phyloP scores from a whole-genome alignment of 2,888 invertebrate genomes.

The Amiota communis region DNA sequence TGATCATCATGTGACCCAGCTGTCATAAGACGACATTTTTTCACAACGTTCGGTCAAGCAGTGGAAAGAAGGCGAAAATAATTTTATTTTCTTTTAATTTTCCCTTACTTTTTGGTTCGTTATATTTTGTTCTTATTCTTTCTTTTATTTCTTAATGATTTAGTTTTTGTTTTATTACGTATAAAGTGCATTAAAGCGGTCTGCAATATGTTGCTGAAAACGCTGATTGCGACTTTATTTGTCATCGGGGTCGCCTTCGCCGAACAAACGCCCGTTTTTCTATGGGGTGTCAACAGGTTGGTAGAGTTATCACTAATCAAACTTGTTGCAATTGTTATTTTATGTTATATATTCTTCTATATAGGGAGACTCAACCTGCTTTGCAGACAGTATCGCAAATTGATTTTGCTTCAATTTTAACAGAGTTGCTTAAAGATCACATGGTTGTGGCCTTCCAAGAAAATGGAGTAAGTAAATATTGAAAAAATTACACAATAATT shows the following conservation, averaged over 20 bases:
- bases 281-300: slow-evolving; percentile 75
- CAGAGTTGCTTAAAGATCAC: slow-evolving; percentile 61
- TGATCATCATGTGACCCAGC: slow-evolving; percentile 24
- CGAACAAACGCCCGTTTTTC: slow-evolving; percentile 76
- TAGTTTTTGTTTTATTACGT: slow-evolving; percentile 21
- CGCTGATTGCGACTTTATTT: slow-evolving; percentile 61
- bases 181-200: slow-evolving; percentile 38
- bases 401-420: slow-evolving; percentile 59
- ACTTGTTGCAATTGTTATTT: neutral
- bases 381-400: slow-evolving; percentile 59
- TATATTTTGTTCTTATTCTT: slow-evolving; percentile 45
- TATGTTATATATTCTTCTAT: neutral
- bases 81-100: slow-evolving; percentile 62
- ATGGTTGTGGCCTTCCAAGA: slow-evolving; percentile 75
- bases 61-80: slow-evolving; percentile 50
- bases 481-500: slow-evolving; percentile 22
- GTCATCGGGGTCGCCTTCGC: slow-evolving; percentile 64
- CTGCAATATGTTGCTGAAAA: slow-evolving; percentile 62
- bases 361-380: slow-evolving; percentile 60
- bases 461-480: slow-evolving; percentile 72
- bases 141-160: slow-evolving; percentile 38
- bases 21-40: slow-evolving; percentile 30
- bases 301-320: slow-evolving; percentile 37
- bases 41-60: slow-evolving; percentile 40
- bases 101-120: slow-evolving; percentile 59